phyloP scores from a whole-genome alignment of 2,888 invertebrate species.

The Lepas anatifera region DNA sequence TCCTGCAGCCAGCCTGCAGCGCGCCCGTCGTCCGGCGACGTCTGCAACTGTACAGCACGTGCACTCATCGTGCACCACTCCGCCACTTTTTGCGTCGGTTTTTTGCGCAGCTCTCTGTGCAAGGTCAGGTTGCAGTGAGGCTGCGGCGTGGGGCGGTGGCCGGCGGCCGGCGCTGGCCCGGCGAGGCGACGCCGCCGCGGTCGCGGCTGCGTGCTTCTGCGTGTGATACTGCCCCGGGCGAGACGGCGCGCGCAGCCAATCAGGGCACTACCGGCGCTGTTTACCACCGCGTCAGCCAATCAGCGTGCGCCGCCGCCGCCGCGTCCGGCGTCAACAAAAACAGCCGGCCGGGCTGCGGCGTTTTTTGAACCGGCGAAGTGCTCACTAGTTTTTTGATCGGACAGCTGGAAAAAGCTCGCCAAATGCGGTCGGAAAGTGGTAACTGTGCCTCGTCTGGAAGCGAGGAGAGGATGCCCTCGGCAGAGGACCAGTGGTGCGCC shows the following conservation, averaged over 20 bases:
- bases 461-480: neutral
- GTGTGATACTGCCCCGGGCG: neutral
- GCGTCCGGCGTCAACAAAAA: slow-evolving; percentile 3
- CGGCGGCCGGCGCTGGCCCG: neutral
- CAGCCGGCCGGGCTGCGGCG: neutral
- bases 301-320: neutral
- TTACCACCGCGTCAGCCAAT: neutral
- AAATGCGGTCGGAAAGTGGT: neutral
- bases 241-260: neutral
- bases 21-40: neutral
- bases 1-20: neutral
- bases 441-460: no score
- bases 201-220: neutral
- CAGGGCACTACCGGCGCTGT: neutral
- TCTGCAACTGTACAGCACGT: no score
- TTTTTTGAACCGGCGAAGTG: neutral
- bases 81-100: no score
- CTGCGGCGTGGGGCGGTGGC: neutral
- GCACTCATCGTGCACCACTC: no score
- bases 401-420: neutral
- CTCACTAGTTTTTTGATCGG: neutral
- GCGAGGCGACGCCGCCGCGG: neutral
- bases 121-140: neutral
- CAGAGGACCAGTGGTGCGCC: neutral
- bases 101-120: neutral